Conservation (phyloP, 2,797 vertebrate species). For the Valencia hispanica region DNA sequence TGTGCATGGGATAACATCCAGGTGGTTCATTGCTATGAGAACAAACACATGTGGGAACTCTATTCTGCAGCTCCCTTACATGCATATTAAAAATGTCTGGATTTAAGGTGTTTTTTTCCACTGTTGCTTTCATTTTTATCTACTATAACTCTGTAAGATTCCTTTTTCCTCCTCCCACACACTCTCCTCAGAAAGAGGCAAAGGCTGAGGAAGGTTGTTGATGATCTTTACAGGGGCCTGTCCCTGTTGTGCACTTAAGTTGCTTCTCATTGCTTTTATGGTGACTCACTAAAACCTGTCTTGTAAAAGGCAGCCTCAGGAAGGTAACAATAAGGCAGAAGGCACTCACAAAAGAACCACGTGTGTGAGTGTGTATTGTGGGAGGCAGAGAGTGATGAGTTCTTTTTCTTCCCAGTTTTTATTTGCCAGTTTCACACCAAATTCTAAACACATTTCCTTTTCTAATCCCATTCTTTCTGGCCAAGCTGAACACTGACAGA, state of each 20-base stretch:
- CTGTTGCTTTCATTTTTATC: slow-evolving; percentile 65
- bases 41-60: slow-evolving; percentile 33
- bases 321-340: slow-evolving; percentile 58
- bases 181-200: slow-evolving; percentile 38
- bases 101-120: slow-evolving; percentile 46
- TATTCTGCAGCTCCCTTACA: slow-evolving; percentile 37
- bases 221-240: slow-evolving; percentile 73
- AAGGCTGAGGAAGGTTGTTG: slow-evolving; percentile 59
- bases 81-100: slow-evolving; percentile 35
- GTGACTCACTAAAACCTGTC: slow-evolving; percentile 79
- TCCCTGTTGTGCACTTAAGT: slow-evolving; percentile 77
- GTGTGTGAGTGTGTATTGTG: slow-evolving; percentile 55
- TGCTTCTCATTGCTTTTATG: slow-evolving; percentile 80
- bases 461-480: slow-evolving; percentile 1
- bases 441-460: slow-evolving; percentile 7
- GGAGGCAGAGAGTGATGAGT: slow-evolving; percentile 41
- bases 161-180: slow-evolving; percentile 31
- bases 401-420: not conserved
- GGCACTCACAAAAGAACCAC: slow-evolving; percentile 69
- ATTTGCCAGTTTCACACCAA: not conserved
- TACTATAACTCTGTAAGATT: slow-evolving; percentile 43
- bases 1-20: slow-evolving; percentile 31
- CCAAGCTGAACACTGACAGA: slow-evolving; percentile 10
- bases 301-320: slow-evolving; percentile 71
- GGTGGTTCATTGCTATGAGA: slow-evolving; percentile 61